phyloP scores from a whole-genome alignment of 2,888 invertebrate species.

The Zygaena filipendulae region DNA sequence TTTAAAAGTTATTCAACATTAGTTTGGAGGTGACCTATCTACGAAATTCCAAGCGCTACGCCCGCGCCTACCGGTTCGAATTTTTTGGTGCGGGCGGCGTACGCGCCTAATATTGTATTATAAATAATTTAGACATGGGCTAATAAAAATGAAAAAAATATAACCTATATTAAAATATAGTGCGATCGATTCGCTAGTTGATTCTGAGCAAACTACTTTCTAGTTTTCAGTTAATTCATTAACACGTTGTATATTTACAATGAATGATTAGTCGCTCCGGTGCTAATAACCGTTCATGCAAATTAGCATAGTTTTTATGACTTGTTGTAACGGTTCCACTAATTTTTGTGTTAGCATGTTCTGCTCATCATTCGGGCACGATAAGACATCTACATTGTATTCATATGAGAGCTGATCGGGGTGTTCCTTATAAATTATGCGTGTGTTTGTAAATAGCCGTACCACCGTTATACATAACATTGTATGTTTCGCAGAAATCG shows the following conservation, averaged over 20 bases:
- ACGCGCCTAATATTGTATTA: too few species aligned
- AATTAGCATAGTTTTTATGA: conserved; percentile 6
- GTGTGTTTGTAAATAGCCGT: conserved; percentile 27
- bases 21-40: too few species aligned
- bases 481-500: conserved; percentile 25
- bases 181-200: too few species aligned
- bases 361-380: conserved; percentile 20
- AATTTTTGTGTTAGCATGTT: conserved; percentile 24
- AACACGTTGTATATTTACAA: conserved; percentile 3
- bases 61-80: too few species aligned
- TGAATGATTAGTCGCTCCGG: conserved; percentile 3
- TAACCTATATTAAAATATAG: too few species aligned
- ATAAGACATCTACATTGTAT: conserved; percentile 45
- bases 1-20: too few species aligned
- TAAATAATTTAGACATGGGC: too few species aligned
- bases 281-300: conserved; percentile 5
- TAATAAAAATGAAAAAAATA: too few species aligned
- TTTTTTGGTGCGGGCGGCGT: too few species aligned
- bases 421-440: conserved; percentile 29
- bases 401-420: conserved; percentile 40
- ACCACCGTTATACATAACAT: conserved; percentile 26
- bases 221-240: conserved; percentile 1
- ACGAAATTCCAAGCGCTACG: too few species aligned
- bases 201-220: too few species aligned
- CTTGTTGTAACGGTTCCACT: conserved; percentile 22